Conservation (phyloP, 1,140 invertebrate genomes). For the Dendrolimus punctatus region DNA sequence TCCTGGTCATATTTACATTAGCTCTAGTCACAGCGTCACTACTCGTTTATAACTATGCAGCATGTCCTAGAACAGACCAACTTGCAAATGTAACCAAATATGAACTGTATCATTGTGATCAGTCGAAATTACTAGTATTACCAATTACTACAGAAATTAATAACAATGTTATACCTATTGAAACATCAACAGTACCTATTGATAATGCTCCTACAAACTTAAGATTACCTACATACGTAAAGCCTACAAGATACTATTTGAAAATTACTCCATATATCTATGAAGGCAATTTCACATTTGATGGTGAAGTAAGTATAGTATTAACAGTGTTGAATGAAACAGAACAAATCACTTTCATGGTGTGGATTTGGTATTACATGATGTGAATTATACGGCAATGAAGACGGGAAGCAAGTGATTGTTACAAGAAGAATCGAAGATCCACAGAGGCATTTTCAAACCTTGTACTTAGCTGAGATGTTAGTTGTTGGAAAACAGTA, state of each 20-base stretch:
- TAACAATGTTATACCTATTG: constrained; percentile 40
- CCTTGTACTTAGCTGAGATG: constrained; percentile 75
- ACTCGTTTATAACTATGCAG: constrained; percentile 79
- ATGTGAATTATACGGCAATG: constrained; percentile 62
- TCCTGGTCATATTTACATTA: constrained; percentile 68
- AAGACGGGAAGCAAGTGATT: constrained; percentile 33
- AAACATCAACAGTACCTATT: constrained; percentile 31
- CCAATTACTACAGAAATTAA: constrained; percentile 47
- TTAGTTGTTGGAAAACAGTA: constrained; percentile 76
- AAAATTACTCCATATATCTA: constrained; percentile 80
- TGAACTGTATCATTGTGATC: constrained; percentile 48
- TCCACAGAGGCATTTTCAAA: constrained; percentile 81
- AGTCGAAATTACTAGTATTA: constrained; percentile 54
- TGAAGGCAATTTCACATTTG: constrained; percentile 84
- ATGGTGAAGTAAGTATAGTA: constrained; percentile 79
- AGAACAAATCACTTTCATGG: constrained; percentile 84
- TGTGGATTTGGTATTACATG: constrained; percentile 77
- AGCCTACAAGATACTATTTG: constrained; percentile 80
- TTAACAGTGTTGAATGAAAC: constrained; percentile 78
- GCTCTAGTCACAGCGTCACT: constrained; percentile 76
- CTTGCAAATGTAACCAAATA: constrained; percentile 56
- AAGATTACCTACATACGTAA: constrained; percentile 76
- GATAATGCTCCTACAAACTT: constrained; percentile 41
- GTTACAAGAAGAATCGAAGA: constrained; percentile 72
- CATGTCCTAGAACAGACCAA: constrained; percentile 70